Base-by-base conservation (phyloP, 2,888 invertebrate genomes). In the Anthoptus insignis region DNA sequence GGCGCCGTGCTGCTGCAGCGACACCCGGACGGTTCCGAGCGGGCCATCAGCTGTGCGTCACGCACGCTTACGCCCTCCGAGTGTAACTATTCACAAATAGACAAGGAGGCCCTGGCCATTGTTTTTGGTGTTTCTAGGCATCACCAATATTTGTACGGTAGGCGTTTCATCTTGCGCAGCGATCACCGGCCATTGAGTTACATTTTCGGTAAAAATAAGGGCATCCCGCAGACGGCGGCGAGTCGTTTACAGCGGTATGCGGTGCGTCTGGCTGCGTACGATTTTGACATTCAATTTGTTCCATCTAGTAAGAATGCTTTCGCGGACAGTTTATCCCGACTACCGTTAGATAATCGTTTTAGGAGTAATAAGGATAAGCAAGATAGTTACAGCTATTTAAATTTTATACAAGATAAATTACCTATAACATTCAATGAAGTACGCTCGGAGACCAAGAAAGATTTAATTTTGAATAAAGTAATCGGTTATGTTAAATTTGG, bases 231-330 rank as follows among this genome's bases (percentile, higher is more conserved):
- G 8, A 70, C 78, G 47, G 76, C 78, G n/a, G 76, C 81, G 11
- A 75, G 74, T 49, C 69, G 77, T 24, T 71, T 80, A 67, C 80
- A 75, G 67, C 61, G 77, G 50, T 83, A 77, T 75, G 79, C 81
- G 29, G 57, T 73, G 27, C 64, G 74, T 0, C 65, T 87, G 11
- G 73, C 81, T 6, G 81, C 71, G 6, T 87, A 84, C 67, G 70
- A 79, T 56, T 75, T 68, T 64, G 37, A 42, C n/a, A 64, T 76
- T 1, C 66, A 67, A 53, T 75, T 65, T 59, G 70, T 76, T 1
- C 49, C 59, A 7, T 65, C 70, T 0, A 50, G 22, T 4, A 52
- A 68, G 19, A 73, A 75, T 37, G 65, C 69, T 14, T 64, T 69
- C n/a, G 75, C 74, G 3, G 74, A 76, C 34, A 69, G 68, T 2